Percentiles rank a stretch among this genome's conserved stretches.
These are phyloP conservation scores for Dexiosoma caninum DNA, from an alignment of 2,888 invertebrate species.

Conservation along the genomic window DNA sequence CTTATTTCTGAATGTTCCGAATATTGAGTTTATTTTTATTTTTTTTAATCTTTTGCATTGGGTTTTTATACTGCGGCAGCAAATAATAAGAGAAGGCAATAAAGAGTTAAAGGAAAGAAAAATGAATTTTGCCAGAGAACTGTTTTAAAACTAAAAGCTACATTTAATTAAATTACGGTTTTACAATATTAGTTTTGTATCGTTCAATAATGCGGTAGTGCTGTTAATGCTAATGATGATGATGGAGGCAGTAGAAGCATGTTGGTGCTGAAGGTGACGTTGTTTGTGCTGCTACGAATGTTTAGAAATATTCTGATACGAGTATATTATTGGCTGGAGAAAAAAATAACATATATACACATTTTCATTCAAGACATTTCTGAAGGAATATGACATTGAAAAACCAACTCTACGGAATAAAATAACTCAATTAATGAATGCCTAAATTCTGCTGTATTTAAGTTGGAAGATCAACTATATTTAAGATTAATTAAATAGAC, in stretches of 20 bases:
- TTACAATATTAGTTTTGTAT: constrained; percentile 46
- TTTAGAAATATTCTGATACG: not conserved
- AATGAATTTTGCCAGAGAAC: constrained; percentile 1
- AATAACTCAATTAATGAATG: constrained; percentile 22
- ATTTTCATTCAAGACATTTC: too few species aligned
- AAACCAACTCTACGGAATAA: too few species aligned
- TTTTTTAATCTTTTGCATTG: not conserved
- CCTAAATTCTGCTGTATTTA: not conserved
- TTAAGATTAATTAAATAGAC: constrained; percentile 27
- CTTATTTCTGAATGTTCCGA: constrained; percentile 10
- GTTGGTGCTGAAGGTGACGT: not conserved
- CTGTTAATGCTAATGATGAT: constrained; percentile 1
- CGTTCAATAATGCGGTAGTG: constrained; percentile 38
- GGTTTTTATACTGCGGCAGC: not conserved
- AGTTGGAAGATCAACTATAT: not conserved
- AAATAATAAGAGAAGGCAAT: not conserved
- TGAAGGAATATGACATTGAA: not conserved
- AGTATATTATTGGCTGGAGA: not conserved
- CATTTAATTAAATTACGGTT: constrained; percentile 62
- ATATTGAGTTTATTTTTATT: constrained; percentile 21
- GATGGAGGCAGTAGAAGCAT: not conserved
- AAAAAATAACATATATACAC: not conserved
- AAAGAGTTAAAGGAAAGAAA: constrained; percentile 5
- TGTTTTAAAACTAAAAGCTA: constrained; percentile 38
- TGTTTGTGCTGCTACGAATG: not conserved